Percentiles rank a stretch among this genome's conserved stretches.
These are phyloP conservation scores for Pempheris klunzingeri DNA, from an alignment of 2,797 vertebrate genomes.

Conservation along the genomic window DNA sequence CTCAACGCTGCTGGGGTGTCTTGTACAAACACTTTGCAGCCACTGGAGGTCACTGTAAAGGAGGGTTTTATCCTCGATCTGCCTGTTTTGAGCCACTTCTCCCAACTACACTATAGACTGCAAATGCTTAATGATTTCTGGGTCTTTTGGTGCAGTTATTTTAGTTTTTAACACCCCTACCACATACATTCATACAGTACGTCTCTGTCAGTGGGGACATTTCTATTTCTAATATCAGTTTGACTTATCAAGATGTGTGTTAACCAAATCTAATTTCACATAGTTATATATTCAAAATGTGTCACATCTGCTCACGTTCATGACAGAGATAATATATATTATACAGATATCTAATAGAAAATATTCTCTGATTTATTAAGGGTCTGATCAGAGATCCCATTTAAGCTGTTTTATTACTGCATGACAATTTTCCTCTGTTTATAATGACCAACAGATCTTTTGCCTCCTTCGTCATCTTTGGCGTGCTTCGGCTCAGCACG, in stretches of 20 bases:
- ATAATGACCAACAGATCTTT: not conserved
- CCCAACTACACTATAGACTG: not conserved
- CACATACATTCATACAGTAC: no score
- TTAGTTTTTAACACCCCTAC: no score
- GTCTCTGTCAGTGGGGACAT: not conserved
- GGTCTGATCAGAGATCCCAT: not conserved
- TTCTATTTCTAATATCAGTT: not conserved
- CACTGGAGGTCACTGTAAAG: slow-evolving; percentile 17
- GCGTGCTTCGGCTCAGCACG: not conserved
- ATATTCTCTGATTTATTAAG: not conserved
- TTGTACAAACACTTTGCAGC: not conserved
- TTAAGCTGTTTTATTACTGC: not conserved
- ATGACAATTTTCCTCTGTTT: not conserved
- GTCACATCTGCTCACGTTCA: no score
- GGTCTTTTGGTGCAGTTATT: not conserved
- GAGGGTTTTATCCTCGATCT: not conserved
- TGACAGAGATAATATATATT: not conserved
- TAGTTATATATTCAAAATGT: not conserved
- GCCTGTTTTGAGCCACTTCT: not conserved
- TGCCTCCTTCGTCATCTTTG: not conserved
- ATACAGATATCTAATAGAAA: not conserved
- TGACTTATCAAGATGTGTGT: not conserved
- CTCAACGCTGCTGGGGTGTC: not conserved
- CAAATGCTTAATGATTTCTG: not conserved
- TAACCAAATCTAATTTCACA: not conserved